phyloP scores from a whole-genome alignment of 2,113 vertebrate genomes.

The Erythrocebus patas region DNA sequence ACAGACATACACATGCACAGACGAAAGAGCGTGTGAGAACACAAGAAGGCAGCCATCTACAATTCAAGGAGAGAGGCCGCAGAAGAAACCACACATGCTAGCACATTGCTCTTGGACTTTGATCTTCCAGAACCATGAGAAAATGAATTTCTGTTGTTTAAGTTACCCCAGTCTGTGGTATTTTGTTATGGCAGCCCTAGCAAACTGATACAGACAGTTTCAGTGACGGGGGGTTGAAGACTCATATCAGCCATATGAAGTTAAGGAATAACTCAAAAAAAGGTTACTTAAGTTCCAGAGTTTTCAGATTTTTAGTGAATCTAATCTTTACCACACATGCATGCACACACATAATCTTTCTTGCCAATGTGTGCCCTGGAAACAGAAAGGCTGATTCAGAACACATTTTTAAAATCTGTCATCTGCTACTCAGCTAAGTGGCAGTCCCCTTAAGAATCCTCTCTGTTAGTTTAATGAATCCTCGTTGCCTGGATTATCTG shows the following conservation, averaged over 20 bases:
- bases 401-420: not conserved
- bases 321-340: not conserved
- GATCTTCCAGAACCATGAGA: not conserved
- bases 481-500: not conserved
- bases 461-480: not conserved
- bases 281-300: not conserved
- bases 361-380: not conserved
- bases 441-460: not conserved
- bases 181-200: not conserved
- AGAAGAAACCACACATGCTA: not conserved
- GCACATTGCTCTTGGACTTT: not conserved
- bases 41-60: not conserved
- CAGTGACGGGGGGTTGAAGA: not conserved
- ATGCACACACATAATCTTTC: not conserved
- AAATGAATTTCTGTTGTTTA: not conserved
- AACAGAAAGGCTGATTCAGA: not conserved
- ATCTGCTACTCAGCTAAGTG: not conserved
- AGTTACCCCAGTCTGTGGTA: not conserved
- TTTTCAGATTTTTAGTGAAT: not conserved
- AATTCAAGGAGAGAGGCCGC: not conserved
- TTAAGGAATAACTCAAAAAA: not conserved
- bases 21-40: not conserved
- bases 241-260: not conserved
- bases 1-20: fast-evolving
- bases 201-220: not conserved